These are phyloP conservation scores for Chymomyza fuscimana DNA, from an alignment of 2,888 invertebrate species.

Conservation along the genomic window DNA sequence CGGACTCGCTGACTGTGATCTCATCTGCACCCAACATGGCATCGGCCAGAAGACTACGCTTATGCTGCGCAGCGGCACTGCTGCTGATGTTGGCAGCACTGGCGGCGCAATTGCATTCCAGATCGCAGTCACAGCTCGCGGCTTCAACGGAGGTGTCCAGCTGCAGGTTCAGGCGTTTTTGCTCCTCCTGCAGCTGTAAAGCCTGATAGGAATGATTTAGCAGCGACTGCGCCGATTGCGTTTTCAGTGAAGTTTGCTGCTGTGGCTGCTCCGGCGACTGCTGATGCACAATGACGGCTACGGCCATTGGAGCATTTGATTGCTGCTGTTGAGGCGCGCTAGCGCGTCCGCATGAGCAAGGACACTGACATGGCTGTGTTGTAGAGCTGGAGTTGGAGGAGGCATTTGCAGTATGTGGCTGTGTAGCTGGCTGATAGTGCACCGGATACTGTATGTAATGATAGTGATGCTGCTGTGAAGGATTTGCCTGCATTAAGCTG, in stretches of 20 bases:
- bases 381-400: neutral
- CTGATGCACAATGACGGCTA: conserved; percentile 73
- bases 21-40: conserved; percentile 76
- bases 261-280: conserved; percentile 59
- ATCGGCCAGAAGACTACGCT: conserved; percentile 56
- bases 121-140: conserved; percentile 71
- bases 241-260: conserved; percentile 42
- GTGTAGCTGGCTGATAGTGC: conserved; percentile 50
- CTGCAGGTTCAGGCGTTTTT: conserved; percentile 56
- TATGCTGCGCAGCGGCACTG: conserved; percentile 37
- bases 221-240: conserved; percentile 72
- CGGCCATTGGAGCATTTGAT: conserved; percentile 71
- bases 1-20: conserved; percentile 76
- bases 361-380: conserved; percentile 59
- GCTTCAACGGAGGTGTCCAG: conserved; percentile 50
- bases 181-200: conserved; percentile 54
- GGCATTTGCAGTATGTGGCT: neutral
- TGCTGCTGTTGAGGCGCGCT: conserved; percentile 42
- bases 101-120: conserved; percentile 67
- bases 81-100: conserved; percentile 29
- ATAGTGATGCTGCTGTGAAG: conserved; percentile 76
- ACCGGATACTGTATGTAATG: conserved; percentile 78
- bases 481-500: conserved; percentile 30
- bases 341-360: conserved; percentile 63
- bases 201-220: conserved; percentile 76